Evolutionary conservation across 2,113 vertebrate species (phyloP).

Genomic region (Rostratula benghalensis): DNA sequence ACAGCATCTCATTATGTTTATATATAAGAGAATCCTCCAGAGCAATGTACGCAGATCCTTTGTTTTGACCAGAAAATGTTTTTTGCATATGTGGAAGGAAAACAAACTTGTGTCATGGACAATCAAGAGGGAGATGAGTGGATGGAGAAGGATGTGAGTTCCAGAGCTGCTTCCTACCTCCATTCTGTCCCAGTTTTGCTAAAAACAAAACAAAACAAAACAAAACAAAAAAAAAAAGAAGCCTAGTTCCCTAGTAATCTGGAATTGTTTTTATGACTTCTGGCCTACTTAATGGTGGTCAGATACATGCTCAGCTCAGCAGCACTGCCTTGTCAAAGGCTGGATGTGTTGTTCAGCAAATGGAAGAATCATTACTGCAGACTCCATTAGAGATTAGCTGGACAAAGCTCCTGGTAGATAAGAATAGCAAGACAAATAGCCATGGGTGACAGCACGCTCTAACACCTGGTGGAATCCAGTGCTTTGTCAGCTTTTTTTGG

Average conservation of each 20-base stretch:
- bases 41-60: background rate
- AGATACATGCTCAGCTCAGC: background rate
- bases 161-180: background rate
- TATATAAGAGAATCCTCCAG: background rate
- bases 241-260: background rate
- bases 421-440: constrained; percentile 35
- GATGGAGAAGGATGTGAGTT: background rate
- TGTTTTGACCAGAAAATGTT: background rate
- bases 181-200: background rate
- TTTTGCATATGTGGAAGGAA: background rate
- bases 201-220: background rate
- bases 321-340: background rate
- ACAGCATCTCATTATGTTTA: background rate
- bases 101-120: background rate
- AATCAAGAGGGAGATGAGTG: background rate
- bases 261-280: background rate
- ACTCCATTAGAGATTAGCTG: constrained; percentile 25
- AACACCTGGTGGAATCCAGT: constrained; percentile 34
- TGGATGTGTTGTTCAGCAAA: constrained; percentile 20
- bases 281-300: background rate
- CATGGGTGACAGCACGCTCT: background rate
- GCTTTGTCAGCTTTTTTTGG: constrained; percentile 24
- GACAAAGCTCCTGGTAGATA: constrained; percentile 21
- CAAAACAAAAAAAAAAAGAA: background rate
- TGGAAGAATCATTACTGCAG: background rate